Conservation (phyloP, 2,888 invertebrate genomes). For the Melinopterus prodromus region DNA sequence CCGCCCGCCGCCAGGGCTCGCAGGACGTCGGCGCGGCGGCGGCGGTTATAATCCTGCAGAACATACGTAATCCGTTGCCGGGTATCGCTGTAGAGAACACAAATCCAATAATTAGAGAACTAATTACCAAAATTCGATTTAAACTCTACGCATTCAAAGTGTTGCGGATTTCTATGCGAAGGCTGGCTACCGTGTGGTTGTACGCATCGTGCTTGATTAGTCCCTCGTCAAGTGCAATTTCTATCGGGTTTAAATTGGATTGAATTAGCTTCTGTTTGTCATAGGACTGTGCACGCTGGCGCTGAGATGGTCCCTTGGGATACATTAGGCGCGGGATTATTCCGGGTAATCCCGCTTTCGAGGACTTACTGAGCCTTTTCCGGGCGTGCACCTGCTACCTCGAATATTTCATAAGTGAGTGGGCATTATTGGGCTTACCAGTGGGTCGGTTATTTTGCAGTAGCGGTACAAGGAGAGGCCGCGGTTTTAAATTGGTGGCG, state of each 20-base stretch:
- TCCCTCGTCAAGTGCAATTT: conserved; percentile 56
- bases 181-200: conserved; percentile 41
- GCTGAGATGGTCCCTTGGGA: conserved; percentile 44
- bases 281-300: conserved; percentile 36
- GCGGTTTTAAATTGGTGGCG: background rate
- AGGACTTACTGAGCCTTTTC: conserved; percentile 38
- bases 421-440: conserved; percentile 20
- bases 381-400: conserved; percentile 37
- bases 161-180: conserved; percentile 31
- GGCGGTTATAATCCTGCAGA: conserved; percentile 7
- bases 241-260: conserved; percentile 56
- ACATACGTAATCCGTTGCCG: conserved; percentile 41
- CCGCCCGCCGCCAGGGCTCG: background rate
- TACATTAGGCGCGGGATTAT: conserved; percentile 46
- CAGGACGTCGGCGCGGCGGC: background rate
- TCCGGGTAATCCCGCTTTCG: conserved; percentile 41
- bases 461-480: background rate
- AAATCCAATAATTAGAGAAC: conserved; percentile 55
- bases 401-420: conserved; percentile 40
- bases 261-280: conserved; percentile 53
- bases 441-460: background rate
- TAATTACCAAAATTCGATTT: conserved; percentile 56
- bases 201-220: conserved; percentile 48
- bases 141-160: conserved; percentile 53
- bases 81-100: conserved; percentile 50